Conservation (phyloP, 1,140 invertebrate genomes). For the Saccostrea glomerata region DNA sequence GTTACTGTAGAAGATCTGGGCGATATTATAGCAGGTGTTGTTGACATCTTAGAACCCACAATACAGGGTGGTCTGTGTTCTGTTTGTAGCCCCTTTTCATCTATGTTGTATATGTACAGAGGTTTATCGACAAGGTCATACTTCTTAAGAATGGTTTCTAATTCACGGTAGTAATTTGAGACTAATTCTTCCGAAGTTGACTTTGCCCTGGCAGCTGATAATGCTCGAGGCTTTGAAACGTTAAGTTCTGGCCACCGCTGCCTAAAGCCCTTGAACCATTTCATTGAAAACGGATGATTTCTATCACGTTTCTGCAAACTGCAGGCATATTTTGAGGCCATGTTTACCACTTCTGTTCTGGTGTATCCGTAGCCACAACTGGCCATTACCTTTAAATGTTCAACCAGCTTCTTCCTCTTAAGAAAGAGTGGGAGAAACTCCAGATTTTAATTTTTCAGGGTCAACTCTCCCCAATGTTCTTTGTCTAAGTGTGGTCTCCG, state of each 20-base stretch:
- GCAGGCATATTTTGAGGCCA: slow-evolving; percentile 45
- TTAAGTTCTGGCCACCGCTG: background rate
- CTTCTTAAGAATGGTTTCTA: background rate
- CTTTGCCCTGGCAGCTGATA: background rate
- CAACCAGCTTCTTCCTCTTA: too few species aligned
- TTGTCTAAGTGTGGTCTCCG: too few species aligned
- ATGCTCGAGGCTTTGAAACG: background rate
- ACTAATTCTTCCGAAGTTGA: background rate
- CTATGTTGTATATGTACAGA: too few species aligned
- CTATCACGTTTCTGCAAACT: slow-evolving; percentile 20
- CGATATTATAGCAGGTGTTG: too few species aligned
- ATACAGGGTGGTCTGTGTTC: too few species aligned
- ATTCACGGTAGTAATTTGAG: background rate
- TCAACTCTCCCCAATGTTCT: too few species aligned
- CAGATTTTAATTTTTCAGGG: too few species aligned
- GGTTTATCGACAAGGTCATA: too few species aligned
- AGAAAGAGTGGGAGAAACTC: too few species aligned
- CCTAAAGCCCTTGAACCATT: background rate
- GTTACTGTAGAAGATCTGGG: too few species aligned
- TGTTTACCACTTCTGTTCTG: slow-evolving; percentile 8
- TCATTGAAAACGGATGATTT: background rate
- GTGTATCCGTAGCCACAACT: slow-evolving; percentile 47
- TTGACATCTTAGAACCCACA: too few species aligned
- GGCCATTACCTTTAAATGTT: slow-evolving; percentile 20
- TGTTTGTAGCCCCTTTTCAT: too few species aligned